Base-by-base conservation (phyloP, 2,888 invertebrate species). In the Machimus atricapillus region DNA sequence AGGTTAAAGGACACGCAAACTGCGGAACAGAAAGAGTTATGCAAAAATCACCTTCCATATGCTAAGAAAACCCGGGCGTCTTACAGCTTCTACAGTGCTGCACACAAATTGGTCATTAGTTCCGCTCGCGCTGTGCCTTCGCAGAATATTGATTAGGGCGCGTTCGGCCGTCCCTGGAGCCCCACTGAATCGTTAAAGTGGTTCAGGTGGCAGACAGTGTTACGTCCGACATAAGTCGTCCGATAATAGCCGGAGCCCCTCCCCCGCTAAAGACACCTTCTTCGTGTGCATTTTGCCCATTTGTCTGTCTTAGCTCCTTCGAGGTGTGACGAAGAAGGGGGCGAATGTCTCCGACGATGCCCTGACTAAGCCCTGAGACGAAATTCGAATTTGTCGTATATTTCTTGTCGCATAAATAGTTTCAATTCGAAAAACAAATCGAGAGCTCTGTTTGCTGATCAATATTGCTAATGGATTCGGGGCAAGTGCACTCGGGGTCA, bases 1-100 rank as follows among this genome's bases (percentile, higher is more conserved):
- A 56, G 81, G 81, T 81, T 56, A 52, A 56, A 81, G 56, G 56
- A 81, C 81, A 81, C 81, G 81, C 81, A 52, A 81, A 56, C 31
- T 81, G 34, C 56, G 40, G 46, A 31, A 27, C 46, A 52, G 14
- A 31, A 31, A 81, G 27, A 56, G 81, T 81, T 81, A 52, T 27
- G 43, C 52, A 81, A 56, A 46, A 81, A 56, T 52, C 52, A 23
- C 76, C 77, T 77, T 16, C 12, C 31, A 31, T n/a, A n/a, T 8
- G 37, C 37, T 37, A 77, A 77, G 37, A 77, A 31, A 81, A 31
- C 27, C 12, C 27, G 66, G 9, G 4, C 66, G 66, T 46, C 31
- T n/a, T 27, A 37, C 40, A 37, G 19, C 16, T 4, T 37, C n/a
- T 34, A 76, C 76, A 76, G 14, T 7, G 37, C 16, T 78, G 52